Percentiles rank a stretch among this genome's conserved stretches.
phyloP scores from a whole-genome alignment of 2,888 invertebrate genomes.

The Brachynemurus nebulosus region DNA sequence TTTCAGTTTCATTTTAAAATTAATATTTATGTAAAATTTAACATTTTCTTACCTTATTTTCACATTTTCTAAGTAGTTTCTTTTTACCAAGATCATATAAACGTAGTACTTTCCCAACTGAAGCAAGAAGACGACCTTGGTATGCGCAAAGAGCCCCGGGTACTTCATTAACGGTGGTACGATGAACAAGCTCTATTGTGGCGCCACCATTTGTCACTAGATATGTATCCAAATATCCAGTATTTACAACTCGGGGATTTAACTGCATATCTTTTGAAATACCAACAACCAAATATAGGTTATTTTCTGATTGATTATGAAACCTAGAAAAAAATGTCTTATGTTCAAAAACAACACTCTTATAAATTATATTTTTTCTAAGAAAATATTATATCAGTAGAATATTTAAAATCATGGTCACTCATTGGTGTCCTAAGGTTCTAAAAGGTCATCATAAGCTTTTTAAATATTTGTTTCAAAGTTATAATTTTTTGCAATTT shows the following conservation, averaged over 20 bases:
- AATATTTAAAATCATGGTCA: background rate
- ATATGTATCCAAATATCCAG: slow-evolving; percentile 81
- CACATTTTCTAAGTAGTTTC: slow-evolving; percentile 92
- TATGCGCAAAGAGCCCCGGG: slow-evolving; percentile 81
- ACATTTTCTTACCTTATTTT: slow-evolving; percentile 58
- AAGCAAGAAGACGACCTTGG: slow-evolving; percentile 82
- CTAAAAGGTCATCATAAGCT: background rate
- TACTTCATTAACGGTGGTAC: slow-evolving; percentile 85
- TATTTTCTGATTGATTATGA: slow-evolving; percentile 30
- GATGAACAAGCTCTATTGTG: slow-evolving; percentile 80
- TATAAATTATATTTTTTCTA: background rate
- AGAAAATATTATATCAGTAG: background rate
- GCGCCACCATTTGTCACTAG: slow-evolving; percentile 65
- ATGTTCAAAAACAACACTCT: slow-evolving; percentile 26
- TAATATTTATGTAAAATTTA: too few relatives aligned
- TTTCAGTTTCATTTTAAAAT: too few relatives aligned
- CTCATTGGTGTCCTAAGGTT: background rate
- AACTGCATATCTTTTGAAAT: slow-evolving; percentile 82
- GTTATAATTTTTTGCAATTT: too few relatives aligned
- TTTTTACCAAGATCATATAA: slow-evolving; percentile 95
- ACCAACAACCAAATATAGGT: slow-evolving; percentile 63
- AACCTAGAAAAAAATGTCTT: slow-evolving; percentile 29
- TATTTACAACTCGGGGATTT: slow-evolving; percentile 68
- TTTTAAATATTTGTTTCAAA: too few relatives aligned
- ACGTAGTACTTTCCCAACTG: slow-evolving; percentile 81